A percentile compares a stretch with the other conserved stretches of the same genome.
phyloP scores from a whole-genome alignment of 2,797 vertebrate genomes.

The Pitangus sulphuratus region DNA sequence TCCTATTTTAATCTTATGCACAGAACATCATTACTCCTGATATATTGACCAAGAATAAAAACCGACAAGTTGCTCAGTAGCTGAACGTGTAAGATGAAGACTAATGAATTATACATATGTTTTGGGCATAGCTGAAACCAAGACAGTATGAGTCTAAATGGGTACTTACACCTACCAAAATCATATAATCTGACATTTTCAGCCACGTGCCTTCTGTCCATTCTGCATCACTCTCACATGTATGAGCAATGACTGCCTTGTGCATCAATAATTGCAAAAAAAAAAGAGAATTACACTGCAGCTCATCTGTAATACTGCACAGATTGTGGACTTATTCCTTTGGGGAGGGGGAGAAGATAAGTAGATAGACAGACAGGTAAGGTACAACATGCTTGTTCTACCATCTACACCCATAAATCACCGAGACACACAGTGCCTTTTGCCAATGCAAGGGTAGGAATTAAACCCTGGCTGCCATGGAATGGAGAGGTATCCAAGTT shows the following conservation, averaged over 20 bases:
- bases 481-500: background rate
- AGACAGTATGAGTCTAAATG: background rate
- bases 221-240: background rate
- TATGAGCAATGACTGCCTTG: background rate
- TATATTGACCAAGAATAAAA: constrained; percentile 55
- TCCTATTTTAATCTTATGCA: constrained; percentile 28
- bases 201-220: background rate
- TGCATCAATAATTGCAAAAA: background rate
- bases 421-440: background rate
- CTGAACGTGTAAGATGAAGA: constrained; percentile 14
- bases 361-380: background rate
- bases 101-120: background rate
- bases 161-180: background rate
- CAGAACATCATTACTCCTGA: constrained; percentile 39
- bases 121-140: background rate
- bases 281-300: background rate
- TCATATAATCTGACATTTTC: background rate
- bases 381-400: background rate
- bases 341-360: fast-evolving
- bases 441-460: background rate
- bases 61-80: background rate
- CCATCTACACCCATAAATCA: background rate
- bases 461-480: background rate
- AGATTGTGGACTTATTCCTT: background rate
- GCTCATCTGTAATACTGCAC: background rate